phyloP scores from a whole-genome alignment of 2,888 invertebrate genomes.

The Trimorus sp. region DNA sequence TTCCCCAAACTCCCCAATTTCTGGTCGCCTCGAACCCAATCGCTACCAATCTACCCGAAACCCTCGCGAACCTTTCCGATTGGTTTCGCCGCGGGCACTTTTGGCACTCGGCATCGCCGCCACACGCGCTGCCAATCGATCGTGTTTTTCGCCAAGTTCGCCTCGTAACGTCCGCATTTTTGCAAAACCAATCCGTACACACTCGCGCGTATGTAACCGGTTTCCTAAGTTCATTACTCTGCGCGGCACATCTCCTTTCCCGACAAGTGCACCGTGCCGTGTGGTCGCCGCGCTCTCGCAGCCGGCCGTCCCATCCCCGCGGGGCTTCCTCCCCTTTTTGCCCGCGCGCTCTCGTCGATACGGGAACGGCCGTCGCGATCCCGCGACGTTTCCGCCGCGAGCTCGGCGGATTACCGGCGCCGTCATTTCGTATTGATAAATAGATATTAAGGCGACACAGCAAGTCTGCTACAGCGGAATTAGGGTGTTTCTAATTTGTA shows the following conservation, averaged over 20 bases:
- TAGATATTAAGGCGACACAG: no score
- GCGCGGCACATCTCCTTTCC: slow-evolving; percentile 79
- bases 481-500: no score
- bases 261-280: slow-evolving; percentile 75
- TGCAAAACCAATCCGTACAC: slow-evolving; percentile 75
- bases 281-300: slow-evolving; percentile 69
- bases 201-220: slow-evolving; percentile 79
- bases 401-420: slow-evolving; percentile 26
- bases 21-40: no score
- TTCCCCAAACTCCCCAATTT: no score
- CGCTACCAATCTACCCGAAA: no score
- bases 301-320: slow-evolving; percentile 68
- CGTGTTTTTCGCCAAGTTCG: slow-evolving; percentile 51
- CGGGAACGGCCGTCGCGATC: slow-evolving; percentile 24
- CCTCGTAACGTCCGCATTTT: slow-evolving; percentile 70
- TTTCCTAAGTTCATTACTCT: slow-evolving; percentile 81
- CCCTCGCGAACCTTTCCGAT: no score
- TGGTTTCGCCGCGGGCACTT: slow-evolving; percentile 18
- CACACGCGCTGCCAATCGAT: slow-evolving; percentile 50
- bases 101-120: slow-evolving; percentile 36
- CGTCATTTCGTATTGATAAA: slow-evolving; percentile 31
- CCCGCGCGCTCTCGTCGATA: slow-evolving; percentile 55
- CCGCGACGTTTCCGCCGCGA: slow-evolving; percentile 28
- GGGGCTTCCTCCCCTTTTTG: slow-evolving; percentile 73
- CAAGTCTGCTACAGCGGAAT: no score